These are phyloP conservation scores for Kryptopterus vitreolus DNA, from an alignment of 2,797 vertebrate species.

Conservation along the genomic window DNA sequence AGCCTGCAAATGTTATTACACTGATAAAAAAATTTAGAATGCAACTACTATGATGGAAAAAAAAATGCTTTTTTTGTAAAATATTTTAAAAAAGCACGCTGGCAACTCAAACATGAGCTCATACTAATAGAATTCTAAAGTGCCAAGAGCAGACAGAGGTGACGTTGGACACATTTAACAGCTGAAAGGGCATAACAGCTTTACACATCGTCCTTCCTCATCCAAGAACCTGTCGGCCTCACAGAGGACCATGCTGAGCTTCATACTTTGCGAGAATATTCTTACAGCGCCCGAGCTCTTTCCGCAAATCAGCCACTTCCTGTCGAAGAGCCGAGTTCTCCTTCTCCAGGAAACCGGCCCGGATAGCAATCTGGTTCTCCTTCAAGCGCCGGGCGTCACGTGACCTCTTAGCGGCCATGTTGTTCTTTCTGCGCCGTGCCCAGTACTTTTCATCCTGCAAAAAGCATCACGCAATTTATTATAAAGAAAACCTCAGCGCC, in stretches of 20 bases:
- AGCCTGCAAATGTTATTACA: slow-evolving; percentile 11
- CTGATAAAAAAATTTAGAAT: slow-evolving; percentile 19
- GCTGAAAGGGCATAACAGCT: slow-evolving; percentile 22
- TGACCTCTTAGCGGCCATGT: slow-evolving; percentile 88
- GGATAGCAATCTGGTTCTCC: slow-evolving; percentile 91
- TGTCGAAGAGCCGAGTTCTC: slow-evolving; percentile 86
- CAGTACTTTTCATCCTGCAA: slow-evolving; percentile 93
- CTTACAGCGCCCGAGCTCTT: slow-evolving; percentile 87
- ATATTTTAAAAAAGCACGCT: background rate
- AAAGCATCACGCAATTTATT: slow-evolving; percentile 29
- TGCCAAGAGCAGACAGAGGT: slow-evolving; percentile 60
- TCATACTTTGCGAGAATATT: slow-evolving; percentile 85
- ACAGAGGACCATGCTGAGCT: slow-evolving; percentile 80
- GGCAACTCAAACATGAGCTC: slow-evolving; percentile 22
- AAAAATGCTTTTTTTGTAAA: slow-evolving; percentile 15
- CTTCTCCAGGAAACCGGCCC: slow-evolving; percentile 87
- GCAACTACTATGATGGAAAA: slow-evolving; percentile 26
- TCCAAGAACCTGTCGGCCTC: slow-evolving; percentile 48
- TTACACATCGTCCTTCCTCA: slow-evolving; percentile 44
- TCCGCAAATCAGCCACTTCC: slow-evolving; percentile 84
- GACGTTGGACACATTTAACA: slow-evolving; percentile 26
- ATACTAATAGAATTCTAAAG: slow-evolving; percentile 53
- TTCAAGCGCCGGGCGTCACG: slow-evolving; percentile 85
- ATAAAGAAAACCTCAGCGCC: background rate
- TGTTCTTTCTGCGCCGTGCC: slow-evolving; percentile 89